These are phyloP conservation scores for Acronicta leporina DNA, from an alignment of 2,888 invertebrate species.

Conservation along the genomic window DNA sequence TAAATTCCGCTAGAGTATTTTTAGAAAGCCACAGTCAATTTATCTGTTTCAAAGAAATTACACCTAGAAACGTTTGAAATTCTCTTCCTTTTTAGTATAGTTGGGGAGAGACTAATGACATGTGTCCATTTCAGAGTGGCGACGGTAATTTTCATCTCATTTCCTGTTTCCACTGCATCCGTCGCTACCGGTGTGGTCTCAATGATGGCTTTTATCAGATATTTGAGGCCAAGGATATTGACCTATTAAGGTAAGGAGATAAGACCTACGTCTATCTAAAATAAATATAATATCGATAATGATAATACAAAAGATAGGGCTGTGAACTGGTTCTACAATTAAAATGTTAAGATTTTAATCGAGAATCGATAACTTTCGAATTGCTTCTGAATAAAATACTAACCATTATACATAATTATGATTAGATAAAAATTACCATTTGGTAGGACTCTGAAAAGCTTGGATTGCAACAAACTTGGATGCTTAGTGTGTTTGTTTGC, in stretches of 20 bases:
- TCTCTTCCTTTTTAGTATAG: slow-evolving; percentile 12
- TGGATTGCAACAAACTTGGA: no score
- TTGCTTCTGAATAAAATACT: no score
- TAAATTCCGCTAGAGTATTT: neutral
- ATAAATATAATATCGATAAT: neutral
- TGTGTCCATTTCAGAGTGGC: slow-evolving; percentile 35
- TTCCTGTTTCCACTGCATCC: slow-evolving; percentile 42
- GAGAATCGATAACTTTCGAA: no score
- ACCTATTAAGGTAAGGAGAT: slow-evolving; percentile 1
- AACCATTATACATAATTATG: no score
- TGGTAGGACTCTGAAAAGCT: no score
- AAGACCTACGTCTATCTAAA: neutral
- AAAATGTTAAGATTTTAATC: no score
- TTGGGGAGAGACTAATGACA: slow-evolving; percentile 36
- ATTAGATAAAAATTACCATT: no score
- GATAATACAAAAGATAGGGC: neutral
- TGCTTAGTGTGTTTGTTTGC: no score
- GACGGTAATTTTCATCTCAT: slow-evolving; percentile 37
- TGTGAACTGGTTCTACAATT: no score
- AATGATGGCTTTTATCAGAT: slow-evolving; percentile 13
- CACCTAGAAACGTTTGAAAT: slow-evolving; percentile 5
- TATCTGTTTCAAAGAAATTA: neutral
- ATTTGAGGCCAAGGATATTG: slow-evolving; percentile 11
- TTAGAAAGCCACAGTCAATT: slow-evolving; percentile 2
- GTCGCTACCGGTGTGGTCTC: slow-evolving; percentile 46